A percentile compares a stretch with the other conserved stretches of the same genome.
Conservation (phyloP, 2,888 invertebrate species). For the Brenthis hecate region DNA sequence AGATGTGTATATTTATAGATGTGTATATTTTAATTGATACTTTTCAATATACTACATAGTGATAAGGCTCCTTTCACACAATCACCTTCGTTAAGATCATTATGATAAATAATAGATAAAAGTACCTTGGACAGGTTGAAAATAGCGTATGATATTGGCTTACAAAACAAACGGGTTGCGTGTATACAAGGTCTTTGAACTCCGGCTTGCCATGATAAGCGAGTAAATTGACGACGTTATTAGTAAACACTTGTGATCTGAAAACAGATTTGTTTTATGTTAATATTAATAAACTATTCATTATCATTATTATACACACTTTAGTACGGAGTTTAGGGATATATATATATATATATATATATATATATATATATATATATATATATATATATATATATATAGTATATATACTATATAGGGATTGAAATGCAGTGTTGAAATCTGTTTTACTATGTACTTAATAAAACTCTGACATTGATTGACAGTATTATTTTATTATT, state of each 20-base stretch:
- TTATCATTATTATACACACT: constrained; percentile 4
- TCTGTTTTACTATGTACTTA: too few relatives aligned
- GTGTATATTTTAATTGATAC: not conserved
- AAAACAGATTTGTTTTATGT: constrained; percentile 30
- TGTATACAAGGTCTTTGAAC: constrained; percentile 45
- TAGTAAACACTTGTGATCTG: constrained; percentile 32
- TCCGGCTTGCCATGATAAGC: constrained; percentile 34
- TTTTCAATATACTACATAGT: not conserved
- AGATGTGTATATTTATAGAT: too few relatives aligned
- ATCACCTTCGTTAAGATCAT: constrained; percentile 29
- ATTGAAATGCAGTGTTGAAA: too few relatives aligned
- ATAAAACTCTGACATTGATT: too few relatives aligned
- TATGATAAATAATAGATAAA: constrained; percentile 36
- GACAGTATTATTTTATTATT: too few relatives aligned
- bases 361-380: too few relatives aligned
- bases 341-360: too few relatives aligned
- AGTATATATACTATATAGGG: too few relatives aligned
- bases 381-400: too few relatives aligned
- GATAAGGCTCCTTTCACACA: constrained; percentile 20
- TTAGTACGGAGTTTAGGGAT: too few relatives aligned
- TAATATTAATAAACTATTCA: constrained; percentile 32
- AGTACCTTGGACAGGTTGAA: constrained; percentile 24
- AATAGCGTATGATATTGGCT: constrained; percentile 31
- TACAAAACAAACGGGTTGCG: constrained; percentile 40
- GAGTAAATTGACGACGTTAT: constrained; percentile 28